Conservation (phyloP, 2,797 vertebrate species). For the Schizopygopsis malacanthus region DNA sequence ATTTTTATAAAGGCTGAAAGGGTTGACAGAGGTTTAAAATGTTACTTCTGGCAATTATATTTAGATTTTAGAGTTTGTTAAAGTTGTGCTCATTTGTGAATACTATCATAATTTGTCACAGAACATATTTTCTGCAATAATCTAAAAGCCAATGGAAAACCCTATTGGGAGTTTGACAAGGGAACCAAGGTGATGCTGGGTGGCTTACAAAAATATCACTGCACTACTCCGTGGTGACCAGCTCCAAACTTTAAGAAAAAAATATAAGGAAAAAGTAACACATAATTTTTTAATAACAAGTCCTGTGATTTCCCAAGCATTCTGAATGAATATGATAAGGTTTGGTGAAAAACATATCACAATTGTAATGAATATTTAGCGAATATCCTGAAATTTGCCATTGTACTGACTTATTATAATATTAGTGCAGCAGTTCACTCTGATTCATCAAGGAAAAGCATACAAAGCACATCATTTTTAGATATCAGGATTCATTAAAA, state of each 20-base stretch:
- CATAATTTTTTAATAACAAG: background rate
- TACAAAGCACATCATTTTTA: background rate
- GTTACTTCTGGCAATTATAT: background rate
- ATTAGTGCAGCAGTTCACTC: background rate
- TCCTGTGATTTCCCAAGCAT: background rate
- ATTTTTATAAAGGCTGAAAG: background rate
- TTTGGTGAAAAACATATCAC: too few relatives aligned
- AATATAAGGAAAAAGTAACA: background rate
- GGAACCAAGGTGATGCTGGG: too few relatives aligned
- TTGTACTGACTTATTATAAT: background rate
- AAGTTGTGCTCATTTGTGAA: background rate
- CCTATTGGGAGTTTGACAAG: too few relatives aligned
- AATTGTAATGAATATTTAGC: too few relatives aligned
- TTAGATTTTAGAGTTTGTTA: background rate
- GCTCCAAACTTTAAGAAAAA: background rate
- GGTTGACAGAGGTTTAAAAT: background rate
- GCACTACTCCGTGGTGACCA: background rate
- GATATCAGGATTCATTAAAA: background rate
- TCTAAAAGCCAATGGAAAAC: background rate
- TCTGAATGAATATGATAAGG: background rate
- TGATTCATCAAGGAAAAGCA: background rate
- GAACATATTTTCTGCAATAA: background rate
- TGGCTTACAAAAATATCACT: background rate
- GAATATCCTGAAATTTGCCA: background rate
- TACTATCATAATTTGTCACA: background rate